Conservation (phyloP, 2,888 invertebrate species). For the Eupithecia vulgata region DNA sequence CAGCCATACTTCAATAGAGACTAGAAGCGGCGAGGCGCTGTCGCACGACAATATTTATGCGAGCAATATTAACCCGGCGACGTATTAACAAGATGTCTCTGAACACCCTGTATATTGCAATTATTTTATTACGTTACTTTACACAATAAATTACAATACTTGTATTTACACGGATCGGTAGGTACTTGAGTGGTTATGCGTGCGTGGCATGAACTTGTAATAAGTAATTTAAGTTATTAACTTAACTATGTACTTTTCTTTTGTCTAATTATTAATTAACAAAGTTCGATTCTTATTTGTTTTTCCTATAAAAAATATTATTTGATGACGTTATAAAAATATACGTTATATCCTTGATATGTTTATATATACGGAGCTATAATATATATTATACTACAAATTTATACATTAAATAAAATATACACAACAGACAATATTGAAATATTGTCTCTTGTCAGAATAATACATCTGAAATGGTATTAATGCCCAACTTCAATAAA, state of each 20-base stretch:
- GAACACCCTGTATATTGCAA: slow-evolving; percentile 41
- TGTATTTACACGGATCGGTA: slow-evolving; percentile 8
- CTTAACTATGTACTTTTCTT: background rate
- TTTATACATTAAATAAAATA: too few species aligned
- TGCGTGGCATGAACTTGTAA: background rate
- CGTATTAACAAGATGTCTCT: slow-evolving; percentile 69
- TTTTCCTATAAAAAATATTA: too few species aligned
- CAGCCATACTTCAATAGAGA: slow-evolving; percentile 80
- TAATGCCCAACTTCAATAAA: too few species aligned
- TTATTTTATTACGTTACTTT: slow-evolving; percentile 41
- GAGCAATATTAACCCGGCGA: slow-evolving; percentile 81
- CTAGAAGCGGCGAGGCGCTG: slow-evolving; percentile 78
- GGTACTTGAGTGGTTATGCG: slow-evolving; percentile 5
- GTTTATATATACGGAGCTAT: too few species aligned
- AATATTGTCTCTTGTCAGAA: too few species aligned
- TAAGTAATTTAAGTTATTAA: background rate
- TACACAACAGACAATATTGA: too few species aligned
- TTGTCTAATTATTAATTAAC: background rate
- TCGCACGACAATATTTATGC: slow-evolving; percentile 83
- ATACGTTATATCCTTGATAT: too few species aligned
- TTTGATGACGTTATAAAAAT: too few species aligned
- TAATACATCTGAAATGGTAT: too few species aligned
- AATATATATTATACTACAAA: too few species aligned
- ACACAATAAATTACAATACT: slow-evolving; percentile 29
- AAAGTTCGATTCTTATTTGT: background rate